A percentile compares a stretch with the other conserved stretches of the same genome.
Conservation (phyloP, 2,888 invertebrate genomes). For the Formica aserva region DNA sequence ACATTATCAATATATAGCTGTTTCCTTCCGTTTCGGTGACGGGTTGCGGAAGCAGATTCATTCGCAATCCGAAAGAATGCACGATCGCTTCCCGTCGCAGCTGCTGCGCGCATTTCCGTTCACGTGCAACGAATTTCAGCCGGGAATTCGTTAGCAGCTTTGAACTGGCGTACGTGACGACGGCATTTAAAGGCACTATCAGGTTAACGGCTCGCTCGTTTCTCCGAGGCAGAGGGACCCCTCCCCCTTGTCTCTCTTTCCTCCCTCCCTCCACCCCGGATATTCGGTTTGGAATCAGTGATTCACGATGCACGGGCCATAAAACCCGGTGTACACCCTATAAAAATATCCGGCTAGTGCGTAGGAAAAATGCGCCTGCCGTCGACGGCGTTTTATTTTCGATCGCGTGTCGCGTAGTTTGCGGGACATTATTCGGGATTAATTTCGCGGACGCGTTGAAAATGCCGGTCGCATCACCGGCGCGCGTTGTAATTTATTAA, state of each 20-base stretch:
- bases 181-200: conserved; percentile 62
- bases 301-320: conserved; percentile 67
- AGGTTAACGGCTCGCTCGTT: conserved; percentile 66
- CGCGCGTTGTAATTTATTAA: conserved; percentile 67
- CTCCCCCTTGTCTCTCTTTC: neutral
- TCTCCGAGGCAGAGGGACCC: conserved; percentile 10
- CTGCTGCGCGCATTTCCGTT: conserved; percentile 52
- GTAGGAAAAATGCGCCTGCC: conserved; percentile 39
- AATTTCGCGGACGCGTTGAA: conserved; percentile 59
- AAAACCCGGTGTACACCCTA: conserved; percentile 66
- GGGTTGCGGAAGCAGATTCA: conserved; percentile 40
- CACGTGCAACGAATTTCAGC: conserved; percentile 54
- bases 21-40: conserved; percentile 26
- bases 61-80: conserved; percentile 49
- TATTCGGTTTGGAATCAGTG: conserved; percentile 66
- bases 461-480: conserved; percentile 50
- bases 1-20: neutral
- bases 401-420: conserved; percentile 58
- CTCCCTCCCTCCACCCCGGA: neutral
- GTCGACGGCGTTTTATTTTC: conserved; percentile 63
- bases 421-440: conserved; percentile 69
- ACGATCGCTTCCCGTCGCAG: conserved; percentile 50
- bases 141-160: conserved; percentile 57
- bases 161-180: conserved; percentile 40
- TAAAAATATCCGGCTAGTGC: conserved; percentile 69